Conservation (phyloP, 2,797 vertebrate genomes). For the Perodicticus potto region DNA sequence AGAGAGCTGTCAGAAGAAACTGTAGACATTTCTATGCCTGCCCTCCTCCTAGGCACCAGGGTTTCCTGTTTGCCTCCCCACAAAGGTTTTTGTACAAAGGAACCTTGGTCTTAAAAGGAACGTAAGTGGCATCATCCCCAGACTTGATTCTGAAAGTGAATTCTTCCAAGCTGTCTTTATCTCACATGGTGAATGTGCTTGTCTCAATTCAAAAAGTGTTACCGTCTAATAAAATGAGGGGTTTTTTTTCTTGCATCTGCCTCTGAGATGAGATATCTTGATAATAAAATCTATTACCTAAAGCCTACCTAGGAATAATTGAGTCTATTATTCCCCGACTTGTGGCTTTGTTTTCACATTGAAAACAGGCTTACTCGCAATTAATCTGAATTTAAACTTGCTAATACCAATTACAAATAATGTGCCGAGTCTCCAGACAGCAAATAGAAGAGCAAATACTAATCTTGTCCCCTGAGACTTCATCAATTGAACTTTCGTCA, state of each 20-base stretch:
- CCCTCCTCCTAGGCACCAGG: neutral
- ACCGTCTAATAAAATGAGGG: conserved; percentile 62
- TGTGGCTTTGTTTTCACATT: conserved; percentile 48
- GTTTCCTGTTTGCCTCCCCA: neutral
- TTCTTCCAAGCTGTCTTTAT: conserved; percentile 18
- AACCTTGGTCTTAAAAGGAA: neutral
- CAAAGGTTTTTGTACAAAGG: neutral
- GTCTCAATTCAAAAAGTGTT: conserved; percentile 52
- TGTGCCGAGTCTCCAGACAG: neutral
- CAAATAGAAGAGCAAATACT: conserved; percentile 48
- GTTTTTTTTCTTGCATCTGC: conserved; percentile 32
- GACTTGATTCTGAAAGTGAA: neutral
- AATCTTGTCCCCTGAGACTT: neutral
- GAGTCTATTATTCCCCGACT: conserved; percentile 21
- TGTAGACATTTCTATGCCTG: neutral
- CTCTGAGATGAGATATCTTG: conserved; percentile 75
- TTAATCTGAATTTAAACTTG: conserved; percentile 70
- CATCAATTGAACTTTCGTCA: conserved; percentile 68
- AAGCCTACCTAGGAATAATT: conserved; percentile 58
- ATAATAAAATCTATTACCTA: conserved; percentile 66
- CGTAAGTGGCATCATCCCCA: neutral
- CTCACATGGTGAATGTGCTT: neutral
- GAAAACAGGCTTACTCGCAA: conserved; percentile 62
- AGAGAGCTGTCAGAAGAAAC: neutral
- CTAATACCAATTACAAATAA: conserved; percentile 69